Conservation (phyloP, 2,797 vertebrate genomes). For the Hephaestus fuliginosus region DNA sequence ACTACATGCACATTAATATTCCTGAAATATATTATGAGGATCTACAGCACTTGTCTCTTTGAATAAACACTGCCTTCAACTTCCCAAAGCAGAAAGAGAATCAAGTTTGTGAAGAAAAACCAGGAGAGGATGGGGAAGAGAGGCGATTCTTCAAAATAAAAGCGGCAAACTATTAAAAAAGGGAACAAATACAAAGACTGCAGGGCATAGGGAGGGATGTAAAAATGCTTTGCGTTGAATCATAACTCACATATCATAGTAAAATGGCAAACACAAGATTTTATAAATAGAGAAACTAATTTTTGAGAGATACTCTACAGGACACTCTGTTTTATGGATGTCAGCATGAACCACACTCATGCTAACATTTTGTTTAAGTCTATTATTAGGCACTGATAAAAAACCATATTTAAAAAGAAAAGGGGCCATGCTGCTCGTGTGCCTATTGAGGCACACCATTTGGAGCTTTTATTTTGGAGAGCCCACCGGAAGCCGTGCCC, state of each 20-base stretch:
- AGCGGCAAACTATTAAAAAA: neutral
- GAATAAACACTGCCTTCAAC: neutral
- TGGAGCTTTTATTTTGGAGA: constrained; percentile 39
- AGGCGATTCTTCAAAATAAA: constrained; percentile 48
- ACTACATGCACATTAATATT: neutral
- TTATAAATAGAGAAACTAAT: too few species aligned
- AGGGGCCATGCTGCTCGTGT: too few species aligned
- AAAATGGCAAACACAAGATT: neutral
- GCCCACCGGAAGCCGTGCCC: neutral
- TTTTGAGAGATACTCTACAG: too few species aligned
- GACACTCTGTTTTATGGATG: neutral
- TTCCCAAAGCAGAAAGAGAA: neutral
- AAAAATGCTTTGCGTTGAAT: neutral
- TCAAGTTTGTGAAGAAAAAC: neutral
- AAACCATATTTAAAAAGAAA: accelerated
- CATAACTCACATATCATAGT: neutral
- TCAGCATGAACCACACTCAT: neutral
- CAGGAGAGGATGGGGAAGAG: neutral
- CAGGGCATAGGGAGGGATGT: accelerated
- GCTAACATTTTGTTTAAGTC: neutral
- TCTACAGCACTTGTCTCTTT: neutral
- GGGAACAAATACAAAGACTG: too few species aligned
- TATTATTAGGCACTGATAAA: accelerated
- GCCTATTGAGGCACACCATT: accelerated
- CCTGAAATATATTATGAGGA: neutral